Evolutionary conservation across 2,888 invertebrate genomes (phyloP), one percentile per base, ranked within the genome.

Genomic region (Pterostichus madidus): DNA sequence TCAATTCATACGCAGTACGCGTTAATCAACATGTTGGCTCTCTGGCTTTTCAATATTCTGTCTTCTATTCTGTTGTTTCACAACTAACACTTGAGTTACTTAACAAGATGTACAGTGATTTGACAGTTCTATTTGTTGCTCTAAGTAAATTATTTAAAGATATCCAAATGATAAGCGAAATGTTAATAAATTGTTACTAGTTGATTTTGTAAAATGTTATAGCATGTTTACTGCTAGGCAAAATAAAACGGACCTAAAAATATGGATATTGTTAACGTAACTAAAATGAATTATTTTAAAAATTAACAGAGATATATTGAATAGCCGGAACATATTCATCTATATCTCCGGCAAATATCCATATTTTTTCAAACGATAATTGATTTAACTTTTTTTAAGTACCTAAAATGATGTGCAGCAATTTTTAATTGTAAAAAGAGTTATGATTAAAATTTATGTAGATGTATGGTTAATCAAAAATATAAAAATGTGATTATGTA

Each of bases 351-450:
- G 77, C 53, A 77, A 77, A 83, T 83, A 83, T 83, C 77, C 83
- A 83, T 83, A 83, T 83, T 83, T 83, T 82, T 77, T 83, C 77
- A 83, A 83, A 64, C 24, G 68, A 77, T 15, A 68, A 52, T 79
- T 61, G 39, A 7, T 64, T 77, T 64, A 75, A 59, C 49, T 83
- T 83, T 76, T 83, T 76, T 76, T 68, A 64, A 52, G 46, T 73
- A 64, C 64, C 39, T 49, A 83, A 83, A 52, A 83, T 46, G 32
- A 77, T 68, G 68, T 77, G 77, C 49, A 83, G 52, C 64, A 64
- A 80, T 77, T 83, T 83, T 83, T 83, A 83, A 83, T 83, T 83
- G 83, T 83, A 77, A 83, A 77, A 83, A 83, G 82, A 83, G 83
- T 83, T 83, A 83, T 83, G 68, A 83, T 77, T 77, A 83, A 83